These are phyloP conservation scores for Phasianus colchicus DNA, from an alignment of 2,113 vertebrate genomes.

Conservation along the genomic window DNA sequence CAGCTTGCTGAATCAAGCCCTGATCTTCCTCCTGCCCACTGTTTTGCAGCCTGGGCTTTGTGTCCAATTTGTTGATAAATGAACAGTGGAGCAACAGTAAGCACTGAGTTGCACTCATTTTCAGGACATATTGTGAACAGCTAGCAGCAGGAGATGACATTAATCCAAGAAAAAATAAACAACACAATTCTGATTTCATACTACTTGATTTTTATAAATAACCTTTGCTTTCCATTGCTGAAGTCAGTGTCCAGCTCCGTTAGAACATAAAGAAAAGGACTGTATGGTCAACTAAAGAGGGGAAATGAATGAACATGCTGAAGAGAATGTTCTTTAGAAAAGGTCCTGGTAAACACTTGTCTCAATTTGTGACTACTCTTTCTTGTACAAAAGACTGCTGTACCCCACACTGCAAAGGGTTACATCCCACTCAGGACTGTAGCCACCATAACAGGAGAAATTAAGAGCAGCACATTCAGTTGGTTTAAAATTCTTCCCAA, in stretches of 20 bases:
- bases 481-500: background rate
- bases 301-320: background rate
- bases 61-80: background rate
- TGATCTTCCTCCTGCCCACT: background rate
- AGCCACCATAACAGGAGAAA: background rate
- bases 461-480: background rate
- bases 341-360: fast-evolving
- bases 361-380: background rate
- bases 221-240: background rate
- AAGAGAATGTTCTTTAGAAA: background rate
- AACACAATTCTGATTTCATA: background rate
- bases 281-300: background rate
- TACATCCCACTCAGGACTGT: background rate
- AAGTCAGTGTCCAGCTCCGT: background rate
- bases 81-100: background rate
- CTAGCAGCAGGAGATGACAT: background rate
- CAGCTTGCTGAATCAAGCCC: background rate
- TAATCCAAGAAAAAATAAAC: background rate
- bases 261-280: background rate
- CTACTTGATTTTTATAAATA: background rate
- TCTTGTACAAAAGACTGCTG: background rate
- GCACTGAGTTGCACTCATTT: background rate
- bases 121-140: background rate
- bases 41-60: background rate
- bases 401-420: background rate